phyloP scores from a whole-genome alignment of 2,888 invertebrate genomes.

The Drosophila koepferae region DNA sequence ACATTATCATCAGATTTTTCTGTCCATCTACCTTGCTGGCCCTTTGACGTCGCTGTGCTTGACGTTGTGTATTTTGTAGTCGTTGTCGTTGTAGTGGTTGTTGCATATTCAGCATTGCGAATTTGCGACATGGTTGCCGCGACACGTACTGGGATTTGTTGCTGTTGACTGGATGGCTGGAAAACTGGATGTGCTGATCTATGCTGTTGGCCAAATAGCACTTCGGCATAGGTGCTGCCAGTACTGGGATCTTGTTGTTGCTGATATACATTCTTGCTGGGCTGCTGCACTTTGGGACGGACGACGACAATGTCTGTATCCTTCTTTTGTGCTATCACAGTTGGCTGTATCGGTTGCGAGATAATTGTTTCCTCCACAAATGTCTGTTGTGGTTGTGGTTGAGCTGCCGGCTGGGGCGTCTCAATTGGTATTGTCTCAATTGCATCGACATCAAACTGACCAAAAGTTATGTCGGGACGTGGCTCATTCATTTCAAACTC shows the following conservation, averaged over 20 bases:
- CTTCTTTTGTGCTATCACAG: constrained; percentile 53
- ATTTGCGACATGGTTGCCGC: constrained; percentile 60
- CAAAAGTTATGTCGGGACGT: constrained; percentile 82
- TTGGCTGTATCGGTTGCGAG: constrained; percentile 53
- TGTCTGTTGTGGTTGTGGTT: constrained; percentile 19
- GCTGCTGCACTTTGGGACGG: constrained; percentile 57
- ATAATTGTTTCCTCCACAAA: constrained; percentile 49
- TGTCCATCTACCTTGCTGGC: constrained; percentile 43
- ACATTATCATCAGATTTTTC: constrained; percentile 75
- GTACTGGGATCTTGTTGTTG: constrained; percentile 50
- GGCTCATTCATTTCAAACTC: constrained; percentile 76
- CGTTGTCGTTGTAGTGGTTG: constrained; percentile 75
- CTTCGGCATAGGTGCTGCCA: constrained; percentile 83
- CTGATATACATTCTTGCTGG: constrained; percentile 39
- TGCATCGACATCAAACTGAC: constrained; percentile 83
- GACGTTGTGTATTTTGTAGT: constrained; percentile 58
- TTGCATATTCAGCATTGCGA: constrained; percentile 58
- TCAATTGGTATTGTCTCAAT: constrained; percentile 79
- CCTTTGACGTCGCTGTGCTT: constrained; percentile 61
- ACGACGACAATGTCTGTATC: constrained; percentile 28
- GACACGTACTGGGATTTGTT: constrained; percentile 68
- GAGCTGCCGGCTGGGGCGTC: constrained; percentile 11
- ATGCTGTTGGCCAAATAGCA: constrained; percentile 82
- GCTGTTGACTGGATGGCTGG: constrained; percentile 87
- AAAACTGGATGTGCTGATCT: constrained; percentile 77